phyloP scores from a whole-genome alignment of 2,888 invertebrate genomes.

The Dysmachus trigonus region DNA sequence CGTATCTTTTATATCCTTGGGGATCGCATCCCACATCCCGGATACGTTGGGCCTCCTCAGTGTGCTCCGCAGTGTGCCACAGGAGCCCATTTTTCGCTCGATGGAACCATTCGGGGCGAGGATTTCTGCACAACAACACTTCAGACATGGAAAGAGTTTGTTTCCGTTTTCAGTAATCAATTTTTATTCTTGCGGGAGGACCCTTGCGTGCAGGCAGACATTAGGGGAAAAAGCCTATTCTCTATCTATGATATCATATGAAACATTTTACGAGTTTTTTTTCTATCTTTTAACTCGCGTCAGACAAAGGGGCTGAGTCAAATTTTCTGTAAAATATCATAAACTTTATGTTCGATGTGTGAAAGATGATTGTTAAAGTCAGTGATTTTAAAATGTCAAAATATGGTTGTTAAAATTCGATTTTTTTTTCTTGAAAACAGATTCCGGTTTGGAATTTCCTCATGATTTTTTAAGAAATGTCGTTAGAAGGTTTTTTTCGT shows the following conservation, averaged over 20 bases:
- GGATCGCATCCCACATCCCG: not conserved
- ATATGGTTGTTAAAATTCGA: not conserved
- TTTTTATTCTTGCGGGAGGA: constrained; percentile 11
- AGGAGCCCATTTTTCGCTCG: not conserved
- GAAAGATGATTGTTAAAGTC: no score
- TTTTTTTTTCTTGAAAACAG: no score
- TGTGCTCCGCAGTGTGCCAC: not conserved
- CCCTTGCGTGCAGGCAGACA: not conserved
- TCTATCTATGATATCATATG: not conserved
- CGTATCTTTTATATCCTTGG: not conserved
- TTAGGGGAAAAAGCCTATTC: not conserved
- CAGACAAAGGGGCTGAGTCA: not conserved
- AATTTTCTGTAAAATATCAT: not conserved
- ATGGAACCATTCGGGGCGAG: not conserved
- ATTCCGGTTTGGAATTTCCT: no score
- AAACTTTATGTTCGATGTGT: not conserved
- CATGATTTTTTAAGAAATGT: no score
- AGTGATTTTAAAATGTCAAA: not conserved
- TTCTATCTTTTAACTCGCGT: not conserved
- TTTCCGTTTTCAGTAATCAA: constrained; percentile 34
- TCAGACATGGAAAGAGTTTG: not conserved
- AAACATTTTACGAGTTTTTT: not conserved
- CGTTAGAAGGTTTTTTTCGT: no score
- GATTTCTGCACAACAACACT: not conserved
- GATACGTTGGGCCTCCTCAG: not conserved